These are phyloP conservation scores for Xylota sylvarum DNA, from an alignment of 2,888 invertebrate genomes.

Conservation along the genomic window DNA sequence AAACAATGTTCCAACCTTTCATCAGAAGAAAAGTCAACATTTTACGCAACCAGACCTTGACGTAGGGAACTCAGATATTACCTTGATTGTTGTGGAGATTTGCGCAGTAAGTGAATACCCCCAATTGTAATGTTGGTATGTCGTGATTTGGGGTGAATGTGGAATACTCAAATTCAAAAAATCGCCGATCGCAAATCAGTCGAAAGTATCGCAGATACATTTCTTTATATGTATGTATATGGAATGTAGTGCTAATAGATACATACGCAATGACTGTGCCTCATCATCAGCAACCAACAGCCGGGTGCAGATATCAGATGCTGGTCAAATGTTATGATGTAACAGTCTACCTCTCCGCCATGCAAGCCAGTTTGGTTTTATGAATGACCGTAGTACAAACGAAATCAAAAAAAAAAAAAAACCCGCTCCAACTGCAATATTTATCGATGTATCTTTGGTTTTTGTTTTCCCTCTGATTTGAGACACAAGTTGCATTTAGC, in stretches of 20 bases:
- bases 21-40: not conserved
- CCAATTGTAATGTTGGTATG: constrained; percentile 2
- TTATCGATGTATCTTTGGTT: constrained; percentile 4
- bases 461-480: not conserved
- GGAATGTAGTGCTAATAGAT: not conserved
- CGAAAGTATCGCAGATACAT: not conserved
- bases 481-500: constrained; percentile 46
- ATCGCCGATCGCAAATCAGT: constrained; percentile 1
- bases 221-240: not conserved
- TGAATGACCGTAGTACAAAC: constrained; percentile 36
- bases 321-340: constrained; percentile 26
- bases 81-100: not conserved
- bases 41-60: constrained; percentile 20
- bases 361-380: constrained; percentile 25
- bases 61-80: not conserved
- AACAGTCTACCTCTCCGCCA: constrained; percentile 2
- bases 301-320: constrained; percentile 5
- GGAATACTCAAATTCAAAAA: constrained; percentile 8
- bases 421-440: constrained; percentile 21
- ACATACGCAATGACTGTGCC: not conserved
- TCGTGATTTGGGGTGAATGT: constrained; percentile 14
- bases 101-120: not conserved
- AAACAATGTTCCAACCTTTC: constrained; percentile 23
- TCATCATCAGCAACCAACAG: not conserved
- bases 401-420: not conserved